These are phyloP conservation scores for zebrafish (Danio rerio) DNA, from an alignment of 2,113 vertebrate genomes.

Conservation along the genomic window GRCz12tu NC_133185.1:26563501-26564000, in stretches of 20 bases:
- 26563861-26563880: slow-evolving; percentile 57
- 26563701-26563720: slow-evolving; percentile 55
- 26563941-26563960: slow-evolving; percentile 79
- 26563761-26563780: slow-evolving; percentile 67
- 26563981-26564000: slow-evolving; percentile 56
- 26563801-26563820: slow-evolving; percentile 64
- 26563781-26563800: slow-evolving; percentile 64
- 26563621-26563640: too few relatives aligned
- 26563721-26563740: slow-evolving; percentile 59
- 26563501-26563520: too few relatives aligned
- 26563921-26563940: slow-evolving; percentile 74
- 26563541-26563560: too few relatives aligned
- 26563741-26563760: slow-evolving; percentile 65
- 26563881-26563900: slow-evolving; percentile 64
- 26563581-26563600: too few relatives aligned
- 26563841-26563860: slow-evolving; percentile 59
- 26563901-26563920: slow-evolving; percentile 62
- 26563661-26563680: slow-evolving; percentile 43
- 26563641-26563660: too few relatives aligned
- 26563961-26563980: slow-evolving; percentile 60
- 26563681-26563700: slow-evolving; percentile 52
- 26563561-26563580: too few relatives aligned
- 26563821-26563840: slow-evolving; percentile 63
- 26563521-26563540: too few relatives aligned
- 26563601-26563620: too few relatives aligned